These are phyloP conservation scores for Aegotheles bennettii DNA, from an alignment of 2,113 vertebrate genomes.

Conservation along the genomic window DNA sequence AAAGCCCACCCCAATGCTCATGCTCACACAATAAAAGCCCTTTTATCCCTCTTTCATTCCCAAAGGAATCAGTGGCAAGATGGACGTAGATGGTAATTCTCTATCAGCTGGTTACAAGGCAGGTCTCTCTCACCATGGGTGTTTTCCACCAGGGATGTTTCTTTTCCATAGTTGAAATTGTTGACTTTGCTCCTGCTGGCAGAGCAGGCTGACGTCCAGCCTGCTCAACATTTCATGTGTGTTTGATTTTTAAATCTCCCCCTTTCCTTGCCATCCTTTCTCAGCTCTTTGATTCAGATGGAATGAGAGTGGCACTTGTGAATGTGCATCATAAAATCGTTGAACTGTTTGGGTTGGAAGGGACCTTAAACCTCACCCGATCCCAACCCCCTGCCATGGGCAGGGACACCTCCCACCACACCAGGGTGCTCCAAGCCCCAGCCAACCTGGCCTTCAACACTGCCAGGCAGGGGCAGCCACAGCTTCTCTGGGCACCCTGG, in stretches of 20 bases:
- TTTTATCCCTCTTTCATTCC: background rate
- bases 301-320: background rate
- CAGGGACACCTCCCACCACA: too few relatives aligned
- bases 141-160: background rate
- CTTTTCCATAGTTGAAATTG: background rate
- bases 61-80: background rate
- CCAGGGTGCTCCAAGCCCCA: too few relatives aligned
- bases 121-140: background rate
- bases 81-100: background rate
- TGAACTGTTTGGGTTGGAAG: too few relatives aligned
- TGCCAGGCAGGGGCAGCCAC: too few relatives aligned
- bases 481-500: too few relatives aligned
- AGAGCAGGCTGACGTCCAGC: background rate
- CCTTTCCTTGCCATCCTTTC: background rate
- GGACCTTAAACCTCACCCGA: too few relatives aligned
- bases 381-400: too few relatives aligned
- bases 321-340: too few relatives aligned
- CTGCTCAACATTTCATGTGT: background rate
- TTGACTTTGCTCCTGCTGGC: background rate
- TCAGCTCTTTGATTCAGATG: background rate
- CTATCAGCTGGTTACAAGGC: background rate
- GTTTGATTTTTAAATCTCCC: background rate
- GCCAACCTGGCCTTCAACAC: too few relatives aligned
- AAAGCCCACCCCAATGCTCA: accelerated
- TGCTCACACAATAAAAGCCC: background rate